Conservation (phyloP, 2,113 vertebrate species). For the Strigops habroptila region DNA sequence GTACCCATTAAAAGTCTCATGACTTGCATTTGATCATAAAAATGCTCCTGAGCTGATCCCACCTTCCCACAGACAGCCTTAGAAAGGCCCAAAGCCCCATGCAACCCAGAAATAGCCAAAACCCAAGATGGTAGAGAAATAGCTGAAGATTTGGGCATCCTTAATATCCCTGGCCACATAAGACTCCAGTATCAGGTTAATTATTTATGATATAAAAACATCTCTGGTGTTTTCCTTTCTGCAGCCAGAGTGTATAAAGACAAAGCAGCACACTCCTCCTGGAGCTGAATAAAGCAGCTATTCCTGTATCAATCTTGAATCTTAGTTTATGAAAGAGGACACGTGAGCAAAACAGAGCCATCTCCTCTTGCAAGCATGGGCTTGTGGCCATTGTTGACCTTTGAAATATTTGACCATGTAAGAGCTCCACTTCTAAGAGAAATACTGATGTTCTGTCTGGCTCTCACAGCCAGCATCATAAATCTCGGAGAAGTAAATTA, state of each 20-base stretch:
- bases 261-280: background rate
- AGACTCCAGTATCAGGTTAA: too few relatives aligned
- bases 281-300: background rate
- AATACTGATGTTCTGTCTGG: background rate
- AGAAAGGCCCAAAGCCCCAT: background rate
- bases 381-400: background rate
- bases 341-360: background rate
- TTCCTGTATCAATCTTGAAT: background rate
- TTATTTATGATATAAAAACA: background rate
- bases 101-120: background rate
- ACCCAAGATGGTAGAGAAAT: background rate
- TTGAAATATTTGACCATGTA: background rate
- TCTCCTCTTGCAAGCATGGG: background rate
- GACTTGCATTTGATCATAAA: background rate
- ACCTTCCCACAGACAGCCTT: background rate
- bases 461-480: background rate
- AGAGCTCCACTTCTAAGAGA: background rate
- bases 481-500: background rate
- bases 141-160: background rate
- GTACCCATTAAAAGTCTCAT: background rate
- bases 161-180: background rate
- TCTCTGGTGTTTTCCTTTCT: background rate
- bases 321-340: background rate
- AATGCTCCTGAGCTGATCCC: background rate
- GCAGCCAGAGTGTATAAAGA: background rate